Base-by-base conservation (phyloP, 2,113 vertebrate genomes). In the Pterophyllum scalare region DNA sequence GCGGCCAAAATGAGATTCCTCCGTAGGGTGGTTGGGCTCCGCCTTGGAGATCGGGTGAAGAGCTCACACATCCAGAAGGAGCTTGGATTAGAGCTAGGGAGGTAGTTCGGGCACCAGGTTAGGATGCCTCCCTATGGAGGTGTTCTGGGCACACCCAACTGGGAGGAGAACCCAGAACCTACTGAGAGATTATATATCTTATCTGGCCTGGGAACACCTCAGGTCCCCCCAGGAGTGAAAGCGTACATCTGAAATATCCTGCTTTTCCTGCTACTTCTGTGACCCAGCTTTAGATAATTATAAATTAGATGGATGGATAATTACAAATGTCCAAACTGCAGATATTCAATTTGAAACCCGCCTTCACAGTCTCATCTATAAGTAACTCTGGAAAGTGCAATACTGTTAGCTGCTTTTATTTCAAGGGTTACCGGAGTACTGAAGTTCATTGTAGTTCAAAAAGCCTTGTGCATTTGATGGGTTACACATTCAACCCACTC, bases 401-500 rank as follows among this genome's bases (percentile, higher is more conserved):
- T 33, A 58, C 49, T 83, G 57, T 65, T 76, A 35, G 77, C 52
- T 28, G 72, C 43, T 33, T 89, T 82, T 6, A 43, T 81, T 90
- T 86, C 24, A 86, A 83, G 58, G 70, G 49, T 88, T 62, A 64
- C 4, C 79, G 38, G 31, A 75, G 26, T 64, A 33, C n/a, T 61
- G 38, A 65, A 76, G 82, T 90, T 87, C 61, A 57, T 7, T 65
- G 64, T 19, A 46, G 88, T 83, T 86, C 83, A 83, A 83, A 92
- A 89, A 56, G 64, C 79, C 64, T 85, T 79, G 38, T n/a, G 70
- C 65, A 70, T 86, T 81, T 77, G 79, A 83, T 85, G 52, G 62
- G 79, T 75, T 84, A 58, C 87, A 76, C 87, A 87, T 81, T 86
- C 86, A 88, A 87, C 90, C 87, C 82, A 89, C 89, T 90, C 90